phyloP scores from a whole-genome alignment of 2,888 invertebrate species.

The Habrosyne pyritoides region DNA sequence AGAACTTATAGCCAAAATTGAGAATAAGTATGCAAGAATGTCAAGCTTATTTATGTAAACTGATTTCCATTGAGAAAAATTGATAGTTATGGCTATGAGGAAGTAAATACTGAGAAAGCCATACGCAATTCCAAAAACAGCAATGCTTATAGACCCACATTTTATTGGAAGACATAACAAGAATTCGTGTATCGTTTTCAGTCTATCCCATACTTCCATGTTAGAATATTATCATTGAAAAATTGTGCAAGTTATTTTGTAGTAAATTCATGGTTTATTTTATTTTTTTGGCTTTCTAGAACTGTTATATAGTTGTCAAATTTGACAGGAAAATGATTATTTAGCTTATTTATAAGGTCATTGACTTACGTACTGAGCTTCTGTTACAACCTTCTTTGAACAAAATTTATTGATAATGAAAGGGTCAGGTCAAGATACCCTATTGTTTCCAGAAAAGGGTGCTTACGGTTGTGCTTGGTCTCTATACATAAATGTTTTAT shows the following conservation, averaged over 20 bases:
- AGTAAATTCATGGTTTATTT: conserved; percentile 19
- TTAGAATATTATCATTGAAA: not conserved
- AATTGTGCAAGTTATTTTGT: conserved; percentile 4
- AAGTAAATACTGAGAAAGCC: conserved; percentile 36
- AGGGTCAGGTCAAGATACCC: too few relatives aligned
- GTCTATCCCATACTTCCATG: conserved; percentile 15
- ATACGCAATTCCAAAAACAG: conserved; percentile 36
- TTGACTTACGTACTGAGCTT: too few relatives aligned
- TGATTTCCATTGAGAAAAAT: conserved; percentile 32
- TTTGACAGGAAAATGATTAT: not conserved
- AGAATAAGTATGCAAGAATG: conserved; percentile 31
- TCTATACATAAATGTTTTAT: too few relatives aligned
- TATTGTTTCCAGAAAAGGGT: too few relatives aligned
- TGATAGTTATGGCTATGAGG: conserved; percentile 33
- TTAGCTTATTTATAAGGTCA: not conserved
- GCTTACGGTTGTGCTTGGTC: too few relatives aligned
- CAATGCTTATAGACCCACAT: conserved; percentile 32
- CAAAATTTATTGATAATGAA: too few relatives aligned
- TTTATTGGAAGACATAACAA: conserved; percentile 39
- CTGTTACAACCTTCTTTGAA: not conserved
- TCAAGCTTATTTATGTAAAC: conserved; percentile 41
- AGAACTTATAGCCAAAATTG: conserved; percentile 25
- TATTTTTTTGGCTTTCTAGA: not conserved
- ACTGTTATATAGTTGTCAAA: conserved; percentile 1
- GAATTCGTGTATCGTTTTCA: conserved; percentile 19